Conservation (phyloP, 2,113 vertebrate genomes). For the Trochalopteron elliotii region DNA sequence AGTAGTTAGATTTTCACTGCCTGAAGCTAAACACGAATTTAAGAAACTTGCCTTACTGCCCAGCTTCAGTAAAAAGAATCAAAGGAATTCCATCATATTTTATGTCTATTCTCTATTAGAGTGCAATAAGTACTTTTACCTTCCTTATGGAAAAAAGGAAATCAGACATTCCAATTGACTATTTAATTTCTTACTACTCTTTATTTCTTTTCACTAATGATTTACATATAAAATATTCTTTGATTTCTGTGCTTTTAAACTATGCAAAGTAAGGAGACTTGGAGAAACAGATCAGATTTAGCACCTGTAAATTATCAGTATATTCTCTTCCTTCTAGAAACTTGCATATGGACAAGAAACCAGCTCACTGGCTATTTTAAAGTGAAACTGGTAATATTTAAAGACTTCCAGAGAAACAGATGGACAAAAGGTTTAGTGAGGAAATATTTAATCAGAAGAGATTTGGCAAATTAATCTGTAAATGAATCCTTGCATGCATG, state of each 20-base stretch:
- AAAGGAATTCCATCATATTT: neutral
- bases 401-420: conserved; percentile 1
- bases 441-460: conserved; percentile 36
- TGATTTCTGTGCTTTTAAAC: neutral
- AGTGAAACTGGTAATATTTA: neutral
- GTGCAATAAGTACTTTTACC: neutral
- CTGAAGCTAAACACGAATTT: neutral
- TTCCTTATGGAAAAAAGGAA: neutral
- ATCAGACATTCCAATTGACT: neutral
- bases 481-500: neutral
- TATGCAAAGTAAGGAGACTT: neutral
- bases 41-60: neutral
- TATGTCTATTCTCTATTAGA: neutral
- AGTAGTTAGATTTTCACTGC: neutral
- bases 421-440: neutral
- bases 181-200: neutral
- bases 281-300: neutral
- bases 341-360: neutral
- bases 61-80: neutral
- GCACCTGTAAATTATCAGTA: neutral
- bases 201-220: neutral
- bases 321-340: neutral
- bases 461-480: neutral
- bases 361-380: neutral
- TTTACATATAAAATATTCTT: neutral